Percentiles rank a stretch among this genome's conserved stretches.
phyloP scores from a whole-genome alignment of 2,888 invertebrate species.

The Cyclophora punctaria region DNA sequence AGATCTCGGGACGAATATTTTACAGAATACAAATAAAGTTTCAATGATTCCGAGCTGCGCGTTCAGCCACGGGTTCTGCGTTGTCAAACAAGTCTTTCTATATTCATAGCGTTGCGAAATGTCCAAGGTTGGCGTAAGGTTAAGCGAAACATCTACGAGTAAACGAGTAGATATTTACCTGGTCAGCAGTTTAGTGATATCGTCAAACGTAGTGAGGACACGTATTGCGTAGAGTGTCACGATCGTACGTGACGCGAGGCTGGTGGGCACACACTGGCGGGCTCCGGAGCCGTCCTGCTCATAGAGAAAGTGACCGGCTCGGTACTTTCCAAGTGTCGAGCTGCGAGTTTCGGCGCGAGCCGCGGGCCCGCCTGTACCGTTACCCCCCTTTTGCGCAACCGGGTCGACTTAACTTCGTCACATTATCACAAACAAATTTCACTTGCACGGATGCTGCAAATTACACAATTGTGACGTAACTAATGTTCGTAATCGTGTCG shows the following conservation, averaged over 20 bases:
- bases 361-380: conserved; percentile 42
- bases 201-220: neutral
- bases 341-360: conserved; percentile 36
- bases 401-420: conserved; percentile 49
- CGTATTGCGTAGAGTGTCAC: conserved; percentile 10
- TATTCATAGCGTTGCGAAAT: conserved; percentile 21
- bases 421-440: conserved; percentile 44
- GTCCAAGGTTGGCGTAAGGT: conserved; percentile 29
- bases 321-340: conserved; percentile 62
- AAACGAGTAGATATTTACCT: conserved; percentile 17
- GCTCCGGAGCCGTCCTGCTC: conserved; percentile 52
- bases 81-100: too few species aligned
- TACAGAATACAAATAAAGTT: too few species aligned
- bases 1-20: too few species aligned
- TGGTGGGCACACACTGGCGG: conserved; percentile 16
- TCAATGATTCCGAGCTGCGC: too few species aligned
- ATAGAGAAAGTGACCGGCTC: conserved; percentile 67
- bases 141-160: conserved; percentile 18
- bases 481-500: neutral
- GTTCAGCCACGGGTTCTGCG: too few species aligned
- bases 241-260: conserved; percentile 26
- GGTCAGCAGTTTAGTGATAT: conserved; percentile 16
- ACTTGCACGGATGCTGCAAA: conserved; percentile 29
- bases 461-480: conserved; percentile 26
- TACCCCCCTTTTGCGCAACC: conserved; percentile 56